Base-by-base conservation (phyloP, 1,140 invertebrate species). In the Caerostris extrusa region DNA sequence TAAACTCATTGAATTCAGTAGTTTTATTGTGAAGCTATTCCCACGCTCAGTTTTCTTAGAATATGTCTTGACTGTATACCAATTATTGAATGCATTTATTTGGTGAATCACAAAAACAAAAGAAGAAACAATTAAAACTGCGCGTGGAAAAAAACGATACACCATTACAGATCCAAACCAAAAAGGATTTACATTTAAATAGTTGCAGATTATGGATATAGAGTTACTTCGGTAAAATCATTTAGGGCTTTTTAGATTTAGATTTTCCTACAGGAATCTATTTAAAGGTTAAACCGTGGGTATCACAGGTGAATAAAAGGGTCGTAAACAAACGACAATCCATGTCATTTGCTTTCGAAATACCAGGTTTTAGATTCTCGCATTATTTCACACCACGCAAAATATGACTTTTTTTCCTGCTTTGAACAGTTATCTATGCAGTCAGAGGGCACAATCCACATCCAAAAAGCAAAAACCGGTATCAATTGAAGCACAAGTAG, bases 281-380 rank as follows among this genome's bases (percentile, higher is more conserved):
- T 77, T 77, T 50, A 77, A 77, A 77, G 71, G 71, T 77, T 77
- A 77, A 77, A 50, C 71, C 71, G 71, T 77, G 71, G 71, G 71
- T 77, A 77, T 77, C 34, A 50, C 71, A 14, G 34, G 71, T 77
- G 71, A 77, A 77, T 77, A 77, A 77, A 77, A 12, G 71, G 12
- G 34, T 77, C 71, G 71, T 77, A 77, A 77, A 77, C 71, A 77
- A 77, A 77, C 71, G 71, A 77, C 71, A 77, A 77, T 77, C 12
- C 71, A 77, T 77, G 71, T 77, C 71, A 77, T 77, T 77, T 77
- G 71, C 71, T 77, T 77, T 77, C 71, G 71, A 77, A 77, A 77
- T 77, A 8, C 34, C 34, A 12, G 34, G 7, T 77, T 12, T 50
- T 10, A 77, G 71, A 3, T 77, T 77, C 34, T 7, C 12, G 71